These are phyloP conservation scores for Blomia tropicalis DNA, from an alignment of 2,888 invertebrate species.

Conservation along the genomic window DNA sequence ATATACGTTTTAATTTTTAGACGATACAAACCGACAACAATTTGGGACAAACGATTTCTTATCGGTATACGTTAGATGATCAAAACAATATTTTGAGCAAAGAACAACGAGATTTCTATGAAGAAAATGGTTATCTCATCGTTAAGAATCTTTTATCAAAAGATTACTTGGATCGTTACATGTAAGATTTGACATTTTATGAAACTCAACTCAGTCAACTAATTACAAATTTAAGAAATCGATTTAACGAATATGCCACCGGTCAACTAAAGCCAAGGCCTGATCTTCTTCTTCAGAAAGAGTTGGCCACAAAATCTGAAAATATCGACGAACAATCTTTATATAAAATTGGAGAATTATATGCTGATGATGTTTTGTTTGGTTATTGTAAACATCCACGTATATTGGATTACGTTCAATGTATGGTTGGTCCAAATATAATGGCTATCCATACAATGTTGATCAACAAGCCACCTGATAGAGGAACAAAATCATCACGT, in stretches of 20 bases:
- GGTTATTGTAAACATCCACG: conserved; percentile 45
- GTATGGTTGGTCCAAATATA: conserved; percentile 55
- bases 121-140: conserved; percentile 61
- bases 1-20: too few relatives aligned
- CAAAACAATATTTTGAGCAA: background rate
- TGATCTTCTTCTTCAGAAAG: conserved; percentile 50
- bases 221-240: conserved; percentile 33
- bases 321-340: conserved; percentile 50
- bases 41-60: too few relatives aligned
- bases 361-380: conserved; percentile 53
- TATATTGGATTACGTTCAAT: conserved; percentile 51
- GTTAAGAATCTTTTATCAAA: conserved; percentile 53
- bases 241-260: conserved; percentile 55
- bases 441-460: conserved; percentile 68
- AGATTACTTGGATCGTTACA: conserved; percentile 46
- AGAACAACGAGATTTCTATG: conserved; percentile 54
- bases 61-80: background rate
- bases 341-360: conserved; percentile 61
- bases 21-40: too few relatives aligned
- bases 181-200: too few relatives aligned
- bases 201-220: background rate
- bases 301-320: conserved; percentile 46
- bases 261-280: conserved; percentile 38
- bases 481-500: conserved; percentile 44
- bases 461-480: conserved; percentile 73